A percentile compares a stretch with the other conserved stretches of the same genome.
phyloP scores from a whole-genome alignment of 2,113 vertebrate species.

The Herpailurus yagouaroundi region DNA sequence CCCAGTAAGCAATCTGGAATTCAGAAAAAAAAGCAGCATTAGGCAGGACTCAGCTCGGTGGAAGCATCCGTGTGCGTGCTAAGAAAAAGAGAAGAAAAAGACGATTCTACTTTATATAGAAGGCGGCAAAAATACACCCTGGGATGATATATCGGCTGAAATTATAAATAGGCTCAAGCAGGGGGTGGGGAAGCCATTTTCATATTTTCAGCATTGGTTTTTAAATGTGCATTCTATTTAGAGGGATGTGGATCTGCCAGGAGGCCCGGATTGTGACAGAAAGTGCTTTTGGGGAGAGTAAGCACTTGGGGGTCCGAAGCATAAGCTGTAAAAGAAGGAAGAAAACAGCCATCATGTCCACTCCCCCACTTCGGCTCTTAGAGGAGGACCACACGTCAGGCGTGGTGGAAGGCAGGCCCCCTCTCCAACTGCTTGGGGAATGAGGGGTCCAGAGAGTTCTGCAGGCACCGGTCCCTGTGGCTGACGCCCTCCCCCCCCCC shows the following conservation, averaged over 20 bases:
- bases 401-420: not conserved
- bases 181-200: slow-evolving; percentile 57
- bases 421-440: not conserved
- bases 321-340: not conserved
- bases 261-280: slow-evolving; percentile 44
- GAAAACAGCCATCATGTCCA: not conserved
- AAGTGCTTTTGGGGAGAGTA: slow-evolving; percentile 39
- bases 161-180: slow-evolving; percentile 74
- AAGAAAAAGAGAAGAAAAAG: not conserved
- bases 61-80: not conserved
- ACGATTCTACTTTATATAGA: slow-evolving; percentile 68
- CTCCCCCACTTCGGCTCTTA: not conserved
- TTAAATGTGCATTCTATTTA: slow-evolving; percentile 65
- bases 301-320: not conserved
- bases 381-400: not conserved
- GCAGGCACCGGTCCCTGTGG: not conserved
- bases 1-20: slow-evolving; percentile 93
- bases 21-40: slow-evolving; percentile 14
- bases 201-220: slow-evolving; percentile 72
- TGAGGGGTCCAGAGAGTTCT: not conserved
- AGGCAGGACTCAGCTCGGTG: not conserved
- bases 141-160: not conserved
- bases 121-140: slow-evolving; percentile 57
- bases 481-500: not conserved
- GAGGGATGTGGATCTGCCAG: slow-evolving; percentile 60